Conservation (phyloP, 2,888 invertebrate species). For the Metallyticus violacea region DNA sequence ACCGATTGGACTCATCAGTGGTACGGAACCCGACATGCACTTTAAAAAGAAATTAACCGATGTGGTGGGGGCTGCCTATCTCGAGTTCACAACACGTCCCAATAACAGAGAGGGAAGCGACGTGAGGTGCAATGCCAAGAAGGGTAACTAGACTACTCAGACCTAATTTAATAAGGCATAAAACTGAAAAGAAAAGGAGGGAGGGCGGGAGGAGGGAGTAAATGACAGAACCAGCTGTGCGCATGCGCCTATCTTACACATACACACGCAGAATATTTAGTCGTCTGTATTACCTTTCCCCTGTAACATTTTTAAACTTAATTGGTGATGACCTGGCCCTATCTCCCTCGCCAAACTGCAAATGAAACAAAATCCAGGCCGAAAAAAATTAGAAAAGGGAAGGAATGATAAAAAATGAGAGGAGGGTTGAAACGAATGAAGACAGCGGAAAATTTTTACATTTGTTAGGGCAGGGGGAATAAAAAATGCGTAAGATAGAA, state of each 20-base stretch:
- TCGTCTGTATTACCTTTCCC: neutral
- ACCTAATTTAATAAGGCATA: conserved; percentile 36
- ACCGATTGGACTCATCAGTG: conserved; percentile 30
- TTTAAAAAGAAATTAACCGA: conserved; percentile 34
- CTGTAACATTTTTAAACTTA: conserved; percentile 22
- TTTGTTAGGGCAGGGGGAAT: neutral
- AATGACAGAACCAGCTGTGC: neutral
- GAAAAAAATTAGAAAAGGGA: conserved; percentile 8
- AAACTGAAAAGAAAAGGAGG: conserved; percentile 19
- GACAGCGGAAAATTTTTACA: conserved; percentile 24
- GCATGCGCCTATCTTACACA: neutral
- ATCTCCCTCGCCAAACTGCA: conserved; percentile 20
- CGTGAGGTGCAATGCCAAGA: conserved; percentile 30
- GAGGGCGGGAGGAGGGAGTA: too few relatives aligned
- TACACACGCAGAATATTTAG: too few relatives aligned
- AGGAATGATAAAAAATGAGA: neutral
- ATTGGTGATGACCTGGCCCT: conserved; percentile 32
- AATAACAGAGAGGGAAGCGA: conserved; percentile 29
- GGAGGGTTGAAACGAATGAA: conserved; percentile 4
- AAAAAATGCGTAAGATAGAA: conserved; percentile 20
- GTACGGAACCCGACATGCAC: conserved; percentile 29
- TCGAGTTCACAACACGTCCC: conserved; percentile 31
- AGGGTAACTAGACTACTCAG: conserved; percentile 24
- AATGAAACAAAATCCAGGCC: conserved; percentile 25
- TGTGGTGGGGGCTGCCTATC: conserved; percentile 13